A percentile compares a stretch with the other conserved stretches of the same genome.
phyloP scores from a whole-genome alignment of 2,113 vertebrate genomes.

The Oreotrochilus melanogaster region DNA sequence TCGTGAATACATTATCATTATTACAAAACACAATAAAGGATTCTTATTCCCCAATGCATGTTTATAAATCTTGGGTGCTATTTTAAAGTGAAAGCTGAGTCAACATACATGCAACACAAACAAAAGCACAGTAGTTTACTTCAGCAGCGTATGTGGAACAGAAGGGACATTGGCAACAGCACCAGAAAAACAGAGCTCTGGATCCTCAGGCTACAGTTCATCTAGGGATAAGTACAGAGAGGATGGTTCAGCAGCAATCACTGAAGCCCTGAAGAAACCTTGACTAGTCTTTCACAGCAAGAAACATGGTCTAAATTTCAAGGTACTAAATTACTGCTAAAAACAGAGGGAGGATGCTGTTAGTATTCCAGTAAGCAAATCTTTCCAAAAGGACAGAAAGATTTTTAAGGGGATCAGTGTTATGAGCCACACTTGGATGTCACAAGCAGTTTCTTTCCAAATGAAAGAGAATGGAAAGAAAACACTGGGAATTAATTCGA shows the following conservation, averaged over 20 bases:
- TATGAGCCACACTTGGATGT: background rate
- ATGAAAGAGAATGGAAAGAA: background rate
- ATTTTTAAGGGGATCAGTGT: background rate
- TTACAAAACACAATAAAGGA: background rate
- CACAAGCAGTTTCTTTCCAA: background rate
- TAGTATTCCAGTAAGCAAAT: background rate
- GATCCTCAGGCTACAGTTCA: constrained; percentile 6
- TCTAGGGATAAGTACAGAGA: background rate
- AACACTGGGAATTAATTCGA: background rate
- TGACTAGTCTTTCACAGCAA: background rate
- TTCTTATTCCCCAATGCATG: background rate
- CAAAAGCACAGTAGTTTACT: background rate
- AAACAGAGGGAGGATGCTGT: background rate
- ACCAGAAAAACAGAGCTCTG: background rate
- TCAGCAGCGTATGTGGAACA: background rate
- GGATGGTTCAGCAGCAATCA: background rate
- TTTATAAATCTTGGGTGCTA: background rate
- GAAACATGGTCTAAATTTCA: background rate
- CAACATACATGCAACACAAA: background rate
- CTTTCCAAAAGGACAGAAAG: background rate
- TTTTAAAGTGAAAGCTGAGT: background rate
- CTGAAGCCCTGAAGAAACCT: background rate
- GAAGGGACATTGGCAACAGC: background rate
- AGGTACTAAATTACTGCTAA: background rate
- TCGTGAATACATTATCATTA: background rate